These are phyloP conservation scores for Pseudolaguvia tuberculata DNA, from an alignment of 2,113 vertebrate genomes.

Conservation along the genomic window DNA sequence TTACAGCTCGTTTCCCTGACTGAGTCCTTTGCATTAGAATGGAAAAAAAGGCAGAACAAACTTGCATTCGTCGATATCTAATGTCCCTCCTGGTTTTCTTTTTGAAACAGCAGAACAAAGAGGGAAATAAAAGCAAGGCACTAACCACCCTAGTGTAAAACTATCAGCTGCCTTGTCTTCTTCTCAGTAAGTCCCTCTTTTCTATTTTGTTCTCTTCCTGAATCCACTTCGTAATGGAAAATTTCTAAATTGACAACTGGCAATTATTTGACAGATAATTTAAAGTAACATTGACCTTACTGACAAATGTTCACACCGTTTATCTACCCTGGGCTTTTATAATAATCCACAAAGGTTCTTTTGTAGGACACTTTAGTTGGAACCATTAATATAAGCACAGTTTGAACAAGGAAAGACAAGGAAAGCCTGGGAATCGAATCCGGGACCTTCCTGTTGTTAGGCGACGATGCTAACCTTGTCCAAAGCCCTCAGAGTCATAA, in stretches of 20 bases:
- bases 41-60: slow-evolving; percentile 12
- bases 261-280: slow-evolving; percentile 5
- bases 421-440: too few species aligned
- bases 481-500: too few species aligned
- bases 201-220: slow-evolving; percentile 1
- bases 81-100: slow-evolving; percentile 40
- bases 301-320: neutral
- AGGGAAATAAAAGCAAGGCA: slow-evolving; percentile 7
- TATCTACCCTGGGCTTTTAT: neutral
- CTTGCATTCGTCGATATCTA: slow-evolving; percentile 45
- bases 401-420: too few species aligned
- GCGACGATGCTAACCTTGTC: too few species aligned
- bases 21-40: slow-evolving; percentile 43
- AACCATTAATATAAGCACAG: too few species aligned
- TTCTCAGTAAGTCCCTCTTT: neutral
- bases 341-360: too few species aligned
- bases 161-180: neutral
- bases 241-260: neutral
- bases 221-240: neutral
- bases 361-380: too few species aligned
- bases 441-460: too few species aligned
- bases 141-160: slow-evolving; percentile 4
- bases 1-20: slow-evolving; percentile 28
- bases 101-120: slow-evolving; percentile 27
- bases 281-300: slow-evolving; percentile 3